Evolutionary conservation across 2,888 invertebrate species (phyloP).

Genomic region (Stenotaenia linearis): DNA sequence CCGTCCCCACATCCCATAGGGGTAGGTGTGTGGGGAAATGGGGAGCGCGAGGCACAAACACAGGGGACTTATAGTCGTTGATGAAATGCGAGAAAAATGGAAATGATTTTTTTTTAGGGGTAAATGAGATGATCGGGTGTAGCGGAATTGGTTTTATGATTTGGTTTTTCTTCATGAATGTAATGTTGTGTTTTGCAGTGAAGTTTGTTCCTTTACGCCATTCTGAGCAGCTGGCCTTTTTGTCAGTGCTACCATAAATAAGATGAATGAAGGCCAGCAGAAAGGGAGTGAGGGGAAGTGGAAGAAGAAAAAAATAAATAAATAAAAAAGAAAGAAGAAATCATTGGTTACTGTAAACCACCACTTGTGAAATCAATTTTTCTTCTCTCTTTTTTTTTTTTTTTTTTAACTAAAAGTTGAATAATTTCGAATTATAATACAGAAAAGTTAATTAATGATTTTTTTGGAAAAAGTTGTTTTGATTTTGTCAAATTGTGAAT

Average conservation of each 20-base stretch:
- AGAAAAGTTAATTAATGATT: no score
- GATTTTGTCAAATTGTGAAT: background rate
- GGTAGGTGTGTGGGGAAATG: background rate
- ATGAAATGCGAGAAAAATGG: background rate
- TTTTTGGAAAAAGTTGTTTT: no score
- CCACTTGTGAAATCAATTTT: background rate
- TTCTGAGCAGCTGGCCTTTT: conserved; percentile 26
- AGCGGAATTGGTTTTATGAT: background rate
- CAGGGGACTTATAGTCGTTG: background rate
- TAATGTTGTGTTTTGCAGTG: background rate
- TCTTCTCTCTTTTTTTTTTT: background rate
- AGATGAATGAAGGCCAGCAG: conserved; percentile 3
- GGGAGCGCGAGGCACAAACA: background rate
- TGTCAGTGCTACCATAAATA: conserved; percentile 26
- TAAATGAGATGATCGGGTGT: background rate
- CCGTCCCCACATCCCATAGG: background rate
- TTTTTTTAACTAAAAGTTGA: background rate
- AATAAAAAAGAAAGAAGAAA: background rate
- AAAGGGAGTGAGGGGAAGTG: background rate
- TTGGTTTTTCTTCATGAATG: background rate
- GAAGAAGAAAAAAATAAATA: background rate
- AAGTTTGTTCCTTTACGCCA: background rate
- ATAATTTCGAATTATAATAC: background rate
- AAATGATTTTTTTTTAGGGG: background rate
- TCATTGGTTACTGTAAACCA: background rate